These are phyloP conservation scores for Propithecus perrieri DNA, from an alignment of 2,797 vertebrate species.

Conservation along the genomic window DNA sequence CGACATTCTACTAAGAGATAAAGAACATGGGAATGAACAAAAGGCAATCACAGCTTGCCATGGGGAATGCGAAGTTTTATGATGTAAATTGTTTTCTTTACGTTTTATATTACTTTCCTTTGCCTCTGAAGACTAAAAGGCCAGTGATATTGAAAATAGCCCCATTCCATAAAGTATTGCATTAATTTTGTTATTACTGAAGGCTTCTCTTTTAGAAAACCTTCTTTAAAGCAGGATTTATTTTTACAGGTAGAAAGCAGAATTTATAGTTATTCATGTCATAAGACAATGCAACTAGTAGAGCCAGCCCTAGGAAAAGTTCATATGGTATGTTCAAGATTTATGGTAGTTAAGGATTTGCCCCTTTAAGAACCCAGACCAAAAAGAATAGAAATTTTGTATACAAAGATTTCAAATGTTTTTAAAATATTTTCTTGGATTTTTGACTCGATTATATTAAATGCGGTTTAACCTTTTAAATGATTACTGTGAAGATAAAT, in stretches of 20 bases:
- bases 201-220: constrained; percentile 29
- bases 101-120: constrained; percentile 29
- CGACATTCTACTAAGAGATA: neutral
- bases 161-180: neutral
- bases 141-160: constrained; percentile 28
- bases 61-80: neutral
- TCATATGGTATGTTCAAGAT: neutral
- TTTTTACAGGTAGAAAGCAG: neutral
- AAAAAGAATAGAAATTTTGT: neutral
- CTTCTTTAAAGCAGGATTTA: constrained; percentile 14
- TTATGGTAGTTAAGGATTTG: neutral
- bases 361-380: neutral
- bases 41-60: neutral
- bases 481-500: neutral
- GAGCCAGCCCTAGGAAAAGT: neutral
- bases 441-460: neutral
- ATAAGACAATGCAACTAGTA: neutral
- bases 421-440: neutral
- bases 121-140: constrained; percentile 20
- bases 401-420: neutral
- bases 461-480: neutral
- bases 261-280: constrained; percentile 28
- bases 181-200: constrained; percentile 40
- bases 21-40: neutral
- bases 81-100: constrained; percentile 28